These are phyloP conservation scores for Epinotia bilunana DNA, from an alignment of 2,888 invertebrate genomes.

Conservation along the genomic window DNA sequence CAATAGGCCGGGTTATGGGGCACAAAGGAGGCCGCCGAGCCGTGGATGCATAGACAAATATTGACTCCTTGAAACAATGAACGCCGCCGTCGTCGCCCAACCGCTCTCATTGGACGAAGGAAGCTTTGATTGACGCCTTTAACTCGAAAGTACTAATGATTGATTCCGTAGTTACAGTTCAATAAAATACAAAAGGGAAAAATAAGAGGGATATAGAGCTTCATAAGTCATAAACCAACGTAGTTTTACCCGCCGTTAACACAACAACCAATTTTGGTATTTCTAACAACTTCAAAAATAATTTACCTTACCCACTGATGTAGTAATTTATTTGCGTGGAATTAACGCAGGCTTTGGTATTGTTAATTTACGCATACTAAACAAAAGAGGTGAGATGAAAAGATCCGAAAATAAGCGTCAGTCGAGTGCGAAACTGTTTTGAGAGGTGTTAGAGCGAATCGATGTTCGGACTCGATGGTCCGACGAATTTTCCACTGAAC, in stretches of 20 bases:
- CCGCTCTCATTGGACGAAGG: conserved; percentile 57
- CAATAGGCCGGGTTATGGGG: conserved; percentile 73
- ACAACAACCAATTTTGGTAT: neutral
- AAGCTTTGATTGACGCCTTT: conserved; percentile 69
- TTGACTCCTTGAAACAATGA: conserved; percentile 83
- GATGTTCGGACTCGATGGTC: conserved; percentile 78
- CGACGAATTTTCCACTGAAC: conserved; percentile 83
- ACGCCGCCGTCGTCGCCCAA: conserved; percentile 50
- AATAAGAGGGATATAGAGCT: neutral
- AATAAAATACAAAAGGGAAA: conserved; percentile 16
- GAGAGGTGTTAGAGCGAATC: conserved; percentile 82
- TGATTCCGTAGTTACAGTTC: neutral
- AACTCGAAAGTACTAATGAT: conserved; percentile 49
- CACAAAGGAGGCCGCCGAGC: conserved; percentile 76
- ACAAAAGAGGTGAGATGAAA: conserved; percentile 79
- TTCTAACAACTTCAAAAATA: neutral
- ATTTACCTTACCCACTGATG: too few species aligned
- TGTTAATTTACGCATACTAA: conserved; percentile 71
- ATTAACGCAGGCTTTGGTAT: conserved; percentile 43
- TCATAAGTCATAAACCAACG: neutral
- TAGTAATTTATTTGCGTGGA: conserved; percentile 23
- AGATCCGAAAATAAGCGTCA: conserved; percentile 82
- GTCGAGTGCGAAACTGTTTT: conserved; percentile 79
- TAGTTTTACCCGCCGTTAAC: neutral
- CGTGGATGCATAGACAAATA: conserved; percentile 75